Base-by-base conservation (phyloP, 2,888 invertebrate genomes). In the Athrips mouffetella region DNA sequence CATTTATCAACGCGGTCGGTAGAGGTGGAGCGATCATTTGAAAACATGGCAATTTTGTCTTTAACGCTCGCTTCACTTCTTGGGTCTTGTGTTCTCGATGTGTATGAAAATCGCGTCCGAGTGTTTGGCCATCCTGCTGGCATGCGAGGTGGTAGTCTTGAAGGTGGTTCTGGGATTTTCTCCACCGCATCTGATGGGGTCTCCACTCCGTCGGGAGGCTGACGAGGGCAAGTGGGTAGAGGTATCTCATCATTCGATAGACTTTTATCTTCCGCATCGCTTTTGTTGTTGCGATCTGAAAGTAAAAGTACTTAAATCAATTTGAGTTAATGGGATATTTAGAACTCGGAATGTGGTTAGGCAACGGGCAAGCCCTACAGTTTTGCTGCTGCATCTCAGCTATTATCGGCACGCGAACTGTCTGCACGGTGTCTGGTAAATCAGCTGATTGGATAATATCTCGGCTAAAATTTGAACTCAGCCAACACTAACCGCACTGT, bases 11-110 rank as follows among this genome's bases (percentile, higher is more conserved):
- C 60, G 23, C 76, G 73, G 53, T 85, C 81, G 11, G 86, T 65
- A 51, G 87, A 83, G 30, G 76, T 65, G 1, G 80, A 63, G 51
- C 77, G 77, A 53, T 88, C 86, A 59, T 86, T 91, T 37, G 95
- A 94, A 79, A 96, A 96, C 93, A 95, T 94, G 50, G 95, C 95
- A 63, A 96, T 96, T 84, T 95, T 95, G 71, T 95, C 95, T 66
- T 93, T 92, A 48, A 96, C 95, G 65, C 94, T 95, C 58, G 92
- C 92, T 77, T 94, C 94, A 55, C 94, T 94, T 67, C 93, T 92
- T 60, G 94, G 94, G 79, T 94, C 94, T 76, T 94, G 93, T 50
- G 91, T 89, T 89, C 93, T 83, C 2, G 87, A 86, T n/a, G 74
- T 73, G 53, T 90, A 80, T 1, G 85, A 81, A 53, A 75, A 80